Conservation (phyloP, 2,113 vertebrate species). For the Neofelis nebulosa region DNA sequence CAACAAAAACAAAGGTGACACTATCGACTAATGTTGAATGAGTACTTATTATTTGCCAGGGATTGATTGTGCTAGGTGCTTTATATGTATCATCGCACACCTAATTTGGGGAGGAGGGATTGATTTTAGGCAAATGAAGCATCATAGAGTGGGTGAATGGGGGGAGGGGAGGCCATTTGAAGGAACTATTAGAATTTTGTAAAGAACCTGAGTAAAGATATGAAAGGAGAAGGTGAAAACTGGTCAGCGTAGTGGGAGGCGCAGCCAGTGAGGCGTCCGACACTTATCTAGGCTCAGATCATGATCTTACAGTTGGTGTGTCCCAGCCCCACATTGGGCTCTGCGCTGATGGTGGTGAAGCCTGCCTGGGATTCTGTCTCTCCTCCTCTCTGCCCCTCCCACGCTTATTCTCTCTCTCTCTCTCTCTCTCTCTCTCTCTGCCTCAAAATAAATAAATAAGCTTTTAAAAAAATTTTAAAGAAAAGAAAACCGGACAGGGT, state of each 20-base stretch:
- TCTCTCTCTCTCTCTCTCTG: no score
- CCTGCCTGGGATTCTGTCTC: no score
- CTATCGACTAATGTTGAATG: background rate
- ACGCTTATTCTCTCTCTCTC: no score
- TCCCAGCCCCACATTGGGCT: no score
- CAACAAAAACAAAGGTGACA: background rate
- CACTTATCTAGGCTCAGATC: no score
- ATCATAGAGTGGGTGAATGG: background rate
- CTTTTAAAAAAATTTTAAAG: no score
- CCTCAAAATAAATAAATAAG: no score
- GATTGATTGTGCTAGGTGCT: background rate
- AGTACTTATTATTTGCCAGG: background rate
- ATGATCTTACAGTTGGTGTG: no score
- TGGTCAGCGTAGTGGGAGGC: background rate
- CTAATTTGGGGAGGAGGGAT: background rate
- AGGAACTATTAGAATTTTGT: background rate
- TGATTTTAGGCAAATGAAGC: background rate
- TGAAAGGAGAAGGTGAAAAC: slow-evolving; percentile 14
- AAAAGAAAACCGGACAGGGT: background rate
- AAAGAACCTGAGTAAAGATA: slow-evolving; percentile 4
- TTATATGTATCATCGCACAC: background rate
- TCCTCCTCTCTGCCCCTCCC: no score
- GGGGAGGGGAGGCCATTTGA: background rate
- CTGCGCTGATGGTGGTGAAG: no score
- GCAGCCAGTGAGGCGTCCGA: no score